Evolutionary conservation across 2,797 vertebrate species (phyloP).

Genomic region (Falco berigora): DNA sequence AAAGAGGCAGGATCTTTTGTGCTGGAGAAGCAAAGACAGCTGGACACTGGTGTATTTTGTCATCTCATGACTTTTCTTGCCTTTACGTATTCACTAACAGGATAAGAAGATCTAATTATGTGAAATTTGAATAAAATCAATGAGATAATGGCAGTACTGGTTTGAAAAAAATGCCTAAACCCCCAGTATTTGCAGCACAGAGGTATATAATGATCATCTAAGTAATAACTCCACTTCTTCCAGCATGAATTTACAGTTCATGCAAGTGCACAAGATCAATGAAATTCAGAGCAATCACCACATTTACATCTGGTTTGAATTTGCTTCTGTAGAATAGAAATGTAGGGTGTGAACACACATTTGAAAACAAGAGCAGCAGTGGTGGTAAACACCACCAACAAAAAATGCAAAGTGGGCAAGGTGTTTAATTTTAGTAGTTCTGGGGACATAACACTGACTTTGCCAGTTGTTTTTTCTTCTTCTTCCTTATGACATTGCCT

Average conservation of each 20-base stretch:
- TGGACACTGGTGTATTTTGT: background rate
- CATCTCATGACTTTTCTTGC: background rate
- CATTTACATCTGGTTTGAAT: background rate
- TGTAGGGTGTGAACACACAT: background rate
- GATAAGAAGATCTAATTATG: background rate
- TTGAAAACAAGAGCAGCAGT: background rate
- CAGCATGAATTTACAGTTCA: background rate
- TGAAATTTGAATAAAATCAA: background rate
- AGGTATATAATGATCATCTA: background rate
- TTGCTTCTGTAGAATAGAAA: background rate
- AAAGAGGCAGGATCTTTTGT: background rate
- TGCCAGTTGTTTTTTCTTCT: rapidly evolving
- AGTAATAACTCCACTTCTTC: background rate
- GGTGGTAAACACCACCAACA: background rate
- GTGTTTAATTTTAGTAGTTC: background rate
- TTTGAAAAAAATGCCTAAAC: background rate
- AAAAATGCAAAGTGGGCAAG: background rate
- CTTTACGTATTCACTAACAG: background rate
- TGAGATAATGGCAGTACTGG: background rate
- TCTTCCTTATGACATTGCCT: background rate
- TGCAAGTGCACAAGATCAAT: background rate
- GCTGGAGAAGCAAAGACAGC: background rate
- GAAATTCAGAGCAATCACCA: background rate
- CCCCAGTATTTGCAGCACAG: background rate
- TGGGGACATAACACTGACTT: background rate